Evolutionary conservation across 2,113 vertebrate genomes (phyloP).

Genomic region (Monarcha castaneiventris): DNA sequence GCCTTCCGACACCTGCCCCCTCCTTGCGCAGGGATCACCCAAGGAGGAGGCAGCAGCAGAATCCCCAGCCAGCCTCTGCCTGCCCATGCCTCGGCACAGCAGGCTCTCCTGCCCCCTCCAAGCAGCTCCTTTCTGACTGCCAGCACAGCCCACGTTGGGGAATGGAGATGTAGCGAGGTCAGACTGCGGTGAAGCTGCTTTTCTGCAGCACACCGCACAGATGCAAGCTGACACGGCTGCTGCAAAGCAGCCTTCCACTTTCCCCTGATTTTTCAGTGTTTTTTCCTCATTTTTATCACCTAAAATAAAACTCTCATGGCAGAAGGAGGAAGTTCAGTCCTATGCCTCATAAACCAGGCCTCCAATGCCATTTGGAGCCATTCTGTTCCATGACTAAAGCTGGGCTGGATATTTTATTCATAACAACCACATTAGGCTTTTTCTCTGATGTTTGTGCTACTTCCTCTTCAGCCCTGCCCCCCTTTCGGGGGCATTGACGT

Average conservation of each 20-base stretch:
- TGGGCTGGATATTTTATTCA: neutral
- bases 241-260: neutral
- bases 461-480: neutral
- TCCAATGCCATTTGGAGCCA: neutral
- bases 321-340: neutral
- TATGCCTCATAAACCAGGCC: neutral
- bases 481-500: neutral
- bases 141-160: accelerated
- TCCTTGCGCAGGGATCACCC: accelerated
- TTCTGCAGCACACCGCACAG: neutral
- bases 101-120: accelerated
- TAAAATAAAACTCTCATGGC: neutral
- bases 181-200: neutral
- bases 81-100: neutral
- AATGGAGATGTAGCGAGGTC: neutral
- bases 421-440: neutral
- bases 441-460: neutral
- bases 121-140: neutral
- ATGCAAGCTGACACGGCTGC: neutral
- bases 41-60: neutral
- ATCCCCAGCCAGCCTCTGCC: neutral
- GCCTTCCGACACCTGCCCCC: accelerated
- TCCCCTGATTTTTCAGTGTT: neutral
- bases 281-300: neutral
- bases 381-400: neutral